Percentiles rank a stretch among this genome's conserved stretches.
These are phyloP conservation scores for Edolisoma coerulescens DNA, from an alignment of 2,113 vertebrate species.

Conservation along the genomic window DNA sequence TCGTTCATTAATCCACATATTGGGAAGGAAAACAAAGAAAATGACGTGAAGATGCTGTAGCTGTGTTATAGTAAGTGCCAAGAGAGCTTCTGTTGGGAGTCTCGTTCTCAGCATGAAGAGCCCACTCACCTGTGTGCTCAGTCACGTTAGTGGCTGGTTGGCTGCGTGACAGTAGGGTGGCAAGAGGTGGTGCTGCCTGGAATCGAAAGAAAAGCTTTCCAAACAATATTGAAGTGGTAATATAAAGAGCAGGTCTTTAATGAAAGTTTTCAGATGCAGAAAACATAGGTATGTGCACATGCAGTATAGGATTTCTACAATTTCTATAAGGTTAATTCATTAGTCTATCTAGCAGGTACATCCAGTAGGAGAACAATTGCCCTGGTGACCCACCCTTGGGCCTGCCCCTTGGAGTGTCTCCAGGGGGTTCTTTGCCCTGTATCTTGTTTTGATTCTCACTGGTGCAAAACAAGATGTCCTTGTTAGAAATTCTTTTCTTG, in stretches of 20 bases:
- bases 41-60: not conserved
- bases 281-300: not conserved
- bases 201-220: not conserved
- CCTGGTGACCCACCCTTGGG: not conserved
- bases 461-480: not conserved
- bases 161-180: not conserved
- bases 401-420: not conserved
- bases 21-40: not conserved
- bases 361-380: not conserved
- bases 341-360: not conserved
- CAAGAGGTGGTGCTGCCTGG: not conserved
- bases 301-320: accelerated
- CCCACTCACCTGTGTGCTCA: not conserved
- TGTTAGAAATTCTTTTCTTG: not conserved
- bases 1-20: not conserved
- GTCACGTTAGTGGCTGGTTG: accelerated
- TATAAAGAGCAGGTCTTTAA: not conserved
- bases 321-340: not conserved
- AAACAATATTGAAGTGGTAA: not conserved
- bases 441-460: not conserved
- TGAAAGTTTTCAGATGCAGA: not conserved
- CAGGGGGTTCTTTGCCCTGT: not conserved
- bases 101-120: not conserved
- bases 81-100: not conserved
- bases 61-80: not conserved